Conservation (phyloP, 2,113 vertebrate species). For the Scolopax mira region DNA sequence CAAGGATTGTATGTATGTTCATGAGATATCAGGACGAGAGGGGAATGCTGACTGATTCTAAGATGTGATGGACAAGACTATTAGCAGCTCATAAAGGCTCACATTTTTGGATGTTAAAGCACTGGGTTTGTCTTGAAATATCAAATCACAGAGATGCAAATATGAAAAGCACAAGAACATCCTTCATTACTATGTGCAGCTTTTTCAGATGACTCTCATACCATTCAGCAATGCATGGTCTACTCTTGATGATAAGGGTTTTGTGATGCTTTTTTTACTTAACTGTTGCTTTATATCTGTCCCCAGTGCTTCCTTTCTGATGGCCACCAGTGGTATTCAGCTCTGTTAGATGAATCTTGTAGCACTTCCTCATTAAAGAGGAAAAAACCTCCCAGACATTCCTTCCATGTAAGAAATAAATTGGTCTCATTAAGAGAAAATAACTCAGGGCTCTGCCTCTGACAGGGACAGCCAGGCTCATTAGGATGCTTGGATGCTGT, state of each 20-base stretch:
- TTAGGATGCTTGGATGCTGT: not conserved
- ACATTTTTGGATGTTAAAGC: not conserved
- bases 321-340: not conserved
- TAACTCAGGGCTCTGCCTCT: not conserved
- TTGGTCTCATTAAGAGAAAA: not conserved
- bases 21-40: not conserved
- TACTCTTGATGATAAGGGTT: not conserved
- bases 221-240: not conserved
- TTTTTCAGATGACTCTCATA: not conserved
- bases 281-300: not conserved
- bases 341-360: not conserved
- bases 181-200: not conserved
- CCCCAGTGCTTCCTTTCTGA: not conserved
- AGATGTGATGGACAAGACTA: not conserved
- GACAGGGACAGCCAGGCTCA: not conserved
- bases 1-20: not conserved
- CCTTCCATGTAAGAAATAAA: not conserved
- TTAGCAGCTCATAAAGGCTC: not conserved
- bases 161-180: not conserved
- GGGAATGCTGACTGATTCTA: not conserved
- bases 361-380: not conserved
- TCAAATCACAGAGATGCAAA: not conserved
- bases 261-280: not conserved
- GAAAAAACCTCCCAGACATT: not conserved
- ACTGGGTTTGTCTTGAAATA: not conserved